Evolutionary conservation across 1,140 invertebrate species (phyloP).

Genomic region (Tenebrio molitor): DNA sequence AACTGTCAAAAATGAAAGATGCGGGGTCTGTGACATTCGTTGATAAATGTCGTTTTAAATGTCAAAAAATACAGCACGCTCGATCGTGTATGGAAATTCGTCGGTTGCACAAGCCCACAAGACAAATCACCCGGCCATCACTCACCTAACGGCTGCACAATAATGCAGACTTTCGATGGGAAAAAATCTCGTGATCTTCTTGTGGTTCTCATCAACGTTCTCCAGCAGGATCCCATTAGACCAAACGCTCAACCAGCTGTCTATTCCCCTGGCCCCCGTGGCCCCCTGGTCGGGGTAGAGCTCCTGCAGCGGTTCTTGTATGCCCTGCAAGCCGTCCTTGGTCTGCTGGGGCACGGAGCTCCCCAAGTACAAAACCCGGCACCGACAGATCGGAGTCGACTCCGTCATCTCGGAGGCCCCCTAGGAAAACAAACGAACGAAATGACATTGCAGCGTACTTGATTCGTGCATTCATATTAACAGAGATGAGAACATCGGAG

Average conservation of each 20-base stretch:
- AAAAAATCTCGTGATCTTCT: conserved; percentile 96
- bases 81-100: no score
- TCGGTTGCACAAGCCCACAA: no score
- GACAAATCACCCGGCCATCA: no score
- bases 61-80: background rate
- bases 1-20: no score
- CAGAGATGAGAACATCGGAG: background rate
- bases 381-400: conserved; percentile 94
- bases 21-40: no score
- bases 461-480: background rate
- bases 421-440: background rate
- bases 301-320: conserved; percentile 96
- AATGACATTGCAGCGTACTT: conserved; percentile 4
- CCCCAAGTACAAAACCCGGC: conserved; percentile 97
- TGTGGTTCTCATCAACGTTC: conserved; percentile 96
- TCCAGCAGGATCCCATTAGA: conserved; percentile 96
- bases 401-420: conserved; percentile 66
- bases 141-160: conserved; percentile 95
- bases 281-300: conserved; percentile 94
- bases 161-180: conserved; percentile 97
- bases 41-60: no score
- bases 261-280: conserved; percentile 91
- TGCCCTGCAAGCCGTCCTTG: conserved; percentile 96
- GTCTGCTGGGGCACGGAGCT: conserved; percentile 97
- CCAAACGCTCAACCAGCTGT: conserved; percentile 98